Base-by-base conservation (phyloP, 2,888 invertebrate species). In the Prenolepis imparis region DNA sequence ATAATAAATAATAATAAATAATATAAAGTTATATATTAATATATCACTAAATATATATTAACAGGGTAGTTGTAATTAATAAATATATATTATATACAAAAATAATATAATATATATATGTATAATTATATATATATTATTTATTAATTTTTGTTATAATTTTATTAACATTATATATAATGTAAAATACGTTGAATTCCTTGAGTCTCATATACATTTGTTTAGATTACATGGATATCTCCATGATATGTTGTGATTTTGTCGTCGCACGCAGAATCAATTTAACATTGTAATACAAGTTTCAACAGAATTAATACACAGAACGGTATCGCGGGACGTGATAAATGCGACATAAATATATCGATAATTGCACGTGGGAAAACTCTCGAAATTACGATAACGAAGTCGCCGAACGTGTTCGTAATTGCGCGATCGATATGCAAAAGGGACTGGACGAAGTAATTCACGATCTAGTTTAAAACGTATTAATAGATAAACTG, bases 321-420 rank as follows among this genome's bases (percentile, higher is more conserved):
- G 70, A 78, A 9, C 78, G 44, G 21, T 32, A 36, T 64, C 36
- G 21, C 28, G 21, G 15, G 41, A 28, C 21, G 18, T 78, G 78
- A 78, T 78, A 70, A 68, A 78, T 24, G 6, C 3, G 32, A 52
- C 41, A 78, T 68, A 78, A 70, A 78, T 78, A 78, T 70, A 70
- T 78, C 78, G 32, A 18, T 78, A 59, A 78, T 78, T 32, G 59
- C 32, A 78, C 44, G 78, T 78, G 78, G 70, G 78, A 80, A 80
- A 80, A 80, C 70, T 70, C 70, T 32, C 78, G 44, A 80, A 80
- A 80, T 80, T 80, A 61, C 78, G 70, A 80, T 70, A 78, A 70
- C 78, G 78, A 78, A 78, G 78, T 78, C 44, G 59, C 59, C 32
- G 36, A 15, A 70, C 78, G 78, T 70, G 78, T 70, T 80, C 36